phyloP scores from a whole-genome alignment of 1,140 invertebrate genomes.

The Dendroctonus valens region DNA sequence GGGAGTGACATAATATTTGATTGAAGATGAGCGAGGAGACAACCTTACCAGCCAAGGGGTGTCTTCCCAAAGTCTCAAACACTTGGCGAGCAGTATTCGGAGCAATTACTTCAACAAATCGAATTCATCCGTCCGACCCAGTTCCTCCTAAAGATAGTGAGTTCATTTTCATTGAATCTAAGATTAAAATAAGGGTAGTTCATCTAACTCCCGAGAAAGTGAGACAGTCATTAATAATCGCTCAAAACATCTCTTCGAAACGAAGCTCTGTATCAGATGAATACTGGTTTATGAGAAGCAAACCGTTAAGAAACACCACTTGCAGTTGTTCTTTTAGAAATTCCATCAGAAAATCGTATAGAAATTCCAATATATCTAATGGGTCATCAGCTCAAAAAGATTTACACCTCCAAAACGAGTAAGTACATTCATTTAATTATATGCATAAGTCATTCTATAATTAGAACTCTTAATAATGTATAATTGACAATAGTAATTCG shows the following conservation, averaged over 20 bases:
- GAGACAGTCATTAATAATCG: slow-evolving; percentile 27
- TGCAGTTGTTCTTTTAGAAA: slow-evolving; percentile 49
- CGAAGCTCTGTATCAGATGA: slow-evolving; percentile 46
- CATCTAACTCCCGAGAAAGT: slow-evolving; percentile 44
- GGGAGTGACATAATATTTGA: slow-evolving; percentile 32
- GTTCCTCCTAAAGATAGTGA: slow-evolving; percentile 42
- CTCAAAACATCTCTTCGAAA: slow-evolving; percentile 31
- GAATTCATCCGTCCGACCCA: slow-evolving; percentile 43
- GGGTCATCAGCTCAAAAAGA: slow-evolving; percentile 16
- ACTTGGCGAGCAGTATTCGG: slow-evolving; percentile 38
- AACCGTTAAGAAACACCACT: slow-evolving; percentile 41
- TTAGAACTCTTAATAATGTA: no score
- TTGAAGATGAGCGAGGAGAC: slow-evolving; percentile 39
- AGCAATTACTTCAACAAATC: slow-evolving; percentile 39
- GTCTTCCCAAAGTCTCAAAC: slow-evolving; percentile 40
- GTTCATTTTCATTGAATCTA: slow-evolving; percentile 43
- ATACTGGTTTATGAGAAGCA: slow-evolving; percentile 50
- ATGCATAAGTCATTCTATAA: no score
- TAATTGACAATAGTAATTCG: no score
- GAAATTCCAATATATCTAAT: slow-evolving; percentile 12
- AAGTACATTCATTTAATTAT: no score
- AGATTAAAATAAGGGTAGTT: slow-evolving; percentile 42
- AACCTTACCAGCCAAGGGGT: slow-evolving; percentile 29
- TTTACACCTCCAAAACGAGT: no score
- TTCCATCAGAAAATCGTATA: slow-evolving; percentile 42